Base-by-base conservation (phyloP, 35 echinoderm and acorn worm species). In the Acanthaster planci region DNA sequence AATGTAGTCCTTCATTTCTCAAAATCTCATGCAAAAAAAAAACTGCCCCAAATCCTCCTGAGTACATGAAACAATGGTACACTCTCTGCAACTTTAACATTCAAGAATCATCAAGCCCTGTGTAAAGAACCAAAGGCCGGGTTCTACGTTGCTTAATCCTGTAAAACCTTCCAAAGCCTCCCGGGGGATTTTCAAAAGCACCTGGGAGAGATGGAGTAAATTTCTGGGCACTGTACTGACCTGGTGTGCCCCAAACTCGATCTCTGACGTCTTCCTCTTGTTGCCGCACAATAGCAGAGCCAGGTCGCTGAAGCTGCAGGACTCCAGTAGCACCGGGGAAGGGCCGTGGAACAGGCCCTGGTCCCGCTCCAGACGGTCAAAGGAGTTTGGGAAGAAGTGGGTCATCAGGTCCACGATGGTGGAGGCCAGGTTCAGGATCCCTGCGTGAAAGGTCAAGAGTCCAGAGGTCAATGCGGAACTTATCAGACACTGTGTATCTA, bases 241-340 rank as follows among this genome's bases (percentile, higher is more conserved):
- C 87, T 90, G 87, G 37, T 90, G 87, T 42, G 87, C 87, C 5
- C 87, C 87, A 78, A 90, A 90, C 38, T 90, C 87, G 18, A 90
- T 90, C 77, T 90, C 87, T 26, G 87, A 90, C 38, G 87, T 90
- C 37, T 90, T 90, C 50, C 87, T 59, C 37, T 90, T 90, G 60
- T 84, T 90, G 39, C 87, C 87, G 34, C 87, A 39, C 0, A 90
- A 67, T 4, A 90, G 40, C 67, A 84, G 12, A 36, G 87, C 87
- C 34, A 90, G 64, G 32, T 90, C 87, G 83, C 87, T 90, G 80
- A 76, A 76, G 44, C 58, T 83, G 54, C 87, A 83, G 15, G 80
- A 90, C 76, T 90, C 87, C 27, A 90, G 79, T 7, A 90, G 47
- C 18, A 90, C 87, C 55, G 87, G 87, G 52, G 80, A 76, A 36